Conservation (phyloP, 2,888 invertebrate species). For the Mimachlamys varia region DNA sequence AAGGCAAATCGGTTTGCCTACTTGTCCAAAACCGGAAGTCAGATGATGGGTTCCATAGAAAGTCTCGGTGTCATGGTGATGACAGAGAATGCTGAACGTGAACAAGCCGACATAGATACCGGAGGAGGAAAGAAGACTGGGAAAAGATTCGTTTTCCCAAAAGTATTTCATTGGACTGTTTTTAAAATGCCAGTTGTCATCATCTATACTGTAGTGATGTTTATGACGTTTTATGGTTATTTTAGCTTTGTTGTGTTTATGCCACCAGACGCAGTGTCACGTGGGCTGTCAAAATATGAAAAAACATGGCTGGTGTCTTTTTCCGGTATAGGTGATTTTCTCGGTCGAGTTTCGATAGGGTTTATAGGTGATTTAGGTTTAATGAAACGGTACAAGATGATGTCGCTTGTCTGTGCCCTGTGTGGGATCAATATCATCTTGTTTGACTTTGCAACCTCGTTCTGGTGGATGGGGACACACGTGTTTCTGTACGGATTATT, state of each 20-base stretch:
- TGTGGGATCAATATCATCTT: slow-evolving; percentile 65
- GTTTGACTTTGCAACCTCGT: slow-evolving; percentile 62
- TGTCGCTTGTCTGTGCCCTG: slow-evolving; percentile 57
- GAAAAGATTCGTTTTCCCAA: slow-evolving; percentile 40
- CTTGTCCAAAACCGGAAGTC: slow-evolving; percentile 57
- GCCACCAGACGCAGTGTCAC: slow-evolving; percentile 59
- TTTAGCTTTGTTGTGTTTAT: slow-evolving; percentile 74
- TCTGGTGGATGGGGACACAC: slow-evolving; percentile 65
- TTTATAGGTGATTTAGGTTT: slow-evolving; percentile 66
- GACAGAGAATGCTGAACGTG: background rate
- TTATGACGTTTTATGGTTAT: slow-evolving; percentile 72
- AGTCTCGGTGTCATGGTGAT: slow-evolving; percentile 47
- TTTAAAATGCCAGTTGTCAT: slow-evolving; percentile 64
- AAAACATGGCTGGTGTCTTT: slow-evolving; percentile 70
- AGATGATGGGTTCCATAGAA: slow-evolving; percentile 62
- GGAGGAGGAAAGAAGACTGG: background rate
- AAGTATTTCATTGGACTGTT: slow-evolving; percentile 67
- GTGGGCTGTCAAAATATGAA: slow-evolving; percentile 64
- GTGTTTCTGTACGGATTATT: slow-evolving; percentile 71
- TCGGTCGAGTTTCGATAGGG: slow-evolving; percentile 66
- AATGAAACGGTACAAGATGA: slow-evolving; percentile 67
- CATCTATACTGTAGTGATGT: slow-evolving; percentile 64
- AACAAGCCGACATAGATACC: background rate
- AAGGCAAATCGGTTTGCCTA: background rate
- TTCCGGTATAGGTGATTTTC: slow-evolving; percentile 70